Evolutionary conservation across 2,797 vertebrate genomes (phyloP).

Genomic region (Cynodonichthys magdalenae): DNA sequence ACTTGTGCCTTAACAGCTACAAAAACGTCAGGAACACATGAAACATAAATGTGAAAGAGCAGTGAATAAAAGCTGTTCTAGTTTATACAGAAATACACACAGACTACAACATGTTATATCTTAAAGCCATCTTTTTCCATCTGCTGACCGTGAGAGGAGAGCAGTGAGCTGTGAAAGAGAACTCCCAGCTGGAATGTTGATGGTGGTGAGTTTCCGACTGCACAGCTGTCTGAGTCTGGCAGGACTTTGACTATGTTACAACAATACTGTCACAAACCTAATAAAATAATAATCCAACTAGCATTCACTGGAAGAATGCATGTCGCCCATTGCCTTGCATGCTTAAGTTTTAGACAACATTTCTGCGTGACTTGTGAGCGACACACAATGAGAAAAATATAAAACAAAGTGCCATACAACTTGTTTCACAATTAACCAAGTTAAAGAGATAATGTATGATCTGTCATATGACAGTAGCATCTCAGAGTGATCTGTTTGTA

Average conservation of each 20-base stretch:
- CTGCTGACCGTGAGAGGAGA: conserved; percentile 32
- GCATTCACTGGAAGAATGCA: too few relatives aligned
- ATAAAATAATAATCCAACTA: background rate
- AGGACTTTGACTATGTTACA: conserved; percentile 27
- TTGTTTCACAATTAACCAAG: too few relatives aligned
- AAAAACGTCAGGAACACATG: conserved; percentile 34
- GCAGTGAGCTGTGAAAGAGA: conserved; percentile 22
- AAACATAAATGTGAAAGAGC: conserved; percentile 42
- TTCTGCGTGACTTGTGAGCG: too few relatives aligned
- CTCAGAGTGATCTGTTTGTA: too few relatives aligned
- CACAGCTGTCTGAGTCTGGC: conserved; percentile 52
- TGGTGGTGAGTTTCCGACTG: conserved; percentile 38
- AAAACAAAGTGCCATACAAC: too few relatives aligned
- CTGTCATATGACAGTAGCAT: too few relatives aligned
- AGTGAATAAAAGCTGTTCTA: conserved; percentile 18
- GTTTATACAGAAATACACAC: conserved; percentile 23
- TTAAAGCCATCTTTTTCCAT: conserved; percentile 46
- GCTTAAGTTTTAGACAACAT: too few relatives aligned
- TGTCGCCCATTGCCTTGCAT: too few relatives aligned
- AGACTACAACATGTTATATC: conserved; percentile 28
- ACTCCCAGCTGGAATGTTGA: conserved; percentile 57
- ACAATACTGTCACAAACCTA: conserved; percentile 22
- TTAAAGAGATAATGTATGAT: too few relatives aligned
- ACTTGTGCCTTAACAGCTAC: conserved; percentile 45
- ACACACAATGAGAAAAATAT: too few relatives aligned